Percentiles rank a stretch among this genome's conserved stretches.
Evolutionary conservation across 2,888 invertebrate genomes (phyloP).

Genomic region (Sphinx pinastri): DNA sequence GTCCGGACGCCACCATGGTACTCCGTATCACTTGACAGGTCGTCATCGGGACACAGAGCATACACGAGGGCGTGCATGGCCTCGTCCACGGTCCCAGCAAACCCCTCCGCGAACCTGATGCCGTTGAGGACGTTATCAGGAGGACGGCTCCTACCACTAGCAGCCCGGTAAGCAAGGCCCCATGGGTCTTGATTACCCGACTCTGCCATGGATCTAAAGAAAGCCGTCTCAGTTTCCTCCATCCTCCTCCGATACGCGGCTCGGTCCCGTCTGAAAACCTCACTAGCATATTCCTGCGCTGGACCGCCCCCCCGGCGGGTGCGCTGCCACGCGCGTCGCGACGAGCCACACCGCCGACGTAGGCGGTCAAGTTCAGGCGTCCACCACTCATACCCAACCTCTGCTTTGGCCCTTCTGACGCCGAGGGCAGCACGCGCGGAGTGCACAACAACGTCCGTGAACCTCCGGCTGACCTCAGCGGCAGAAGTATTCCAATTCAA

Average conservation of each 20-base stretch:
- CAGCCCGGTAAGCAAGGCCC: slow-evolving; percentile 39
- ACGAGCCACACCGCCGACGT: background rate
- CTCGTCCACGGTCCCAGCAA: slow-evolving; percentile 25
- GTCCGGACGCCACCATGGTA: slow-evolving; percentile 40
- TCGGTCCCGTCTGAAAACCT: background rate
- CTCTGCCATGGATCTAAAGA: slow-evolving; percentile 27
- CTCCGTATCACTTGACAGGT: slow-evolving; percentile 26
- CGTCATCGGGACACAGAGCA: slow-evolving; percentile 47
- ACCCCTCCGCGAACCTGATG: slow-evolving; percentile 25
- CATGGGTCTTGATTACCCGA: slow-evolving; percentile 37
- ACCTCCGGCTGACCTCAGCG: background rate
- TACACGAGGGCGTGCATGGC: slow-evolving; percentile 36
- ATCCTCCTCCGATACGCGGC: background rate
- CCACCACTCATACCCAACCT: slow-evolving; percentile 33
- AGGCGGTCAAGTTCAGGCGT: slow-evolving; percentile 22
- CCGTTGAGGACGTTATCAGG: slow-evolving; percentile 37
- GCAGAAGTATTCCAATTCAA: background rate
- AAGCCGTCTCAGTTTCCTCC: background rate
- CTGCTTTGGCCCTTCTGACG: background rate
- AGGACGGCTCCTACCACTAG: slow-evolving; percentile 35
- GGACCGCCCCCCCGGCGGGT: background rate
- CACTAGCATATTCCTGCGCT: background rate
- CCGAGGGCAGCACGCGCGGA: slow-evolving; percentile 3
- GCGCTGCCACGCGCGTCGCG: slow-evolving; percentile 26
- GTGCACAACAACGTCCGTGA: background rate